Evolutionary conservation across 2,113 vertebrate genomes (phyloP).

Genomic region (Rissa tridactyla): DNA sequence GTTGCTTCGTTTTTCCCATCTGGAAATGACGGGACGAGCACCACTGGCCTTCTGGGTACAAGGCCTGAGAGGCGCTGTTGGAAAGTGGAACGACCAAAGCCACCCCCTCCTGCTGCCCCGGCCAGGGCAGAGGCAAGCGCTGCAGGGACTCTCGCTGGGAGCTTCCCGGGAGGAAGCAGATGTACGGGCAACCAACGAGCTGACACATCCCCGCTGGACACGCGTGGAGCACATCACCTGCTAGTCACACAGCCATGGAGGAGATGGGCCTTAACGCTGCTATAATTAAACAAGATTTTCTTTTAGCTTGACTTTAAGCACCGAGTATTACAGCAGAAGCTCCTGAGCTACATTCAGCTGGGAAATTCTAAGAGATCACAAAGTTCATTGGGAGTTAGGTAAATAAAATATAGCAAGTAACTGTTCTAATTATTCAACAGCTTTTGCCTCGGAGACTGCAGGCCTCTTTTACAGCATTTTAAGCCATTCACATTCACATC

Average conservation of each 20-base stretch:
- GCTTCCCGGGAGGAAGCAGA: too few relatives aligned
- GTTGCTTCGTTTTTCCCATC: neutral
- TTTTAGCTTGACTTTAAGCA: neutral
- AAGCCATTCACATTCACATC: neutral
- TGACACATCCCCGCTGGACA: accelerated
- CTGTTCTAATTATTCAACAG: neutral
- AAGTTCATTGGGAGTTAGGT: neutral
- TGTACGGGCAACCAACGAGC: accelerated
- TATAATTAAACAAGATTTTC: neutral
- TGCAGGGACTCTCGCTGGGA: neutral
- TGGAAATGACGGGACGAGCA: accelerated
- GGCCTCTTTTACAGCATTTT: neutral
- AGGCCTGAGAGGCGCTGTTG: neutral
- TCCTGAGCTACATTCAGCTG: neutral
- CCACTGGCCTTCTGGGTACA: accelerated
- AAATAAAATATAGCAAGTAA: neutral
- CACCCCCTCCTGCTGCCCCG: neutral
- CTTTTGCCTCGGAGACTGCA: accelerated
- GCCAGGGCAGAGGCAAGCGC: neutral
- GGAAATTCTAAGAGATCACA: neutral
- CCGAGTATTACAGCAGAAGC: accelerated
- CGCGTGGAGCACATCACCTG: accelerated
- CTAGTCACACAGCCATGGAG: accelerated
- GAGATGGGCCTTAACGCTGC: neutral
- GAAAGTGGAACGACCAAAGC: neutral